Evolutionary conservation across 2,113 vertebrate species (phyloP), one percentile per base, ranked within the genome.

Genomic region (Dicaeum eximium): DNA sequence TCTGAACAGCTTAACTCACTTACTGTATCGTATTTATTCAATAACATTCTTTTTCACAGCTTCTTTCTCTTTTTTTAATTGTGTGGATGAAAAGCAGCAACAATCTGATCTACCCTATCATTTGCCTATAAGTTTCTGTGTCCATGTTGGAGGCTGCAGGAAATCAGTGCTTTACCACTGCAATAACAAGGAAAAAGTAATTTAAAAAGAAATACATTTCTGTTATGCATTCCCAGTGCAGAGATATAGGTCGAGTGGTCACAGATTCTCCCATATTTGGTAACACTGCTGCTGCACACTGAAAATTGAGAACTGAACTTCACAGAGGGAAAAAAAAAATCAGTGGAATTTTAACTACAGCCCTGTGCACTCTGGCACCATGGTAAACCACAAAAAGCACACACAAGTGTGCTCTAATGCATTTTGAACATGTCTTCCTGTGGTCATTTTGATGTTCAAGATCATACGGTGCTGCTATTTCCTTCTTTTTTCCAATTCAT

Each of bases 261-360:
- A 45, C 45, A 50, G 57, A 50, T 95, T 91, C 86, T 95, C 78
- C 89, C 64, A 72, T 90, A 88, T 88, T 92, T 93, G 88, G 77
- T 71, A 93, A 87, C 54, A 40, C 28, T 54, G 58, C 47, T 69
- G 71, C 53, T 82, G 80, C 40, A 60, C 40, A 38, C 40, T n/a
- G 61, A 73, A 87, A 94, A 94, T 64, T 87, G 78, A 85, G 93
- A 95, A 77, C 80, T 93, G 79, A 90, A 62, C 67, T 74, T 62
- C 42, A 73, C 13, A 53, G 83, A 57, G 6, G n/a, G 16, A 7
- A 48, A 69, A 61, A 61, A 85, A 54, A 40, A 7, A n/a, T 25
- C n/a, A 82, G 11, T 54, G 81, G 84, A 90, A 95, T 96, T 92
- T 90, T 89, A 92, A 94, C 64, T 93, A n/a, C 72, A 90, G 66